Evolutionary conservation across 2,888 invertebrate genomes (phyloP), one percentile per base, ranked within the genome.

Genomic region (Idaea dimidiata): DNA sequence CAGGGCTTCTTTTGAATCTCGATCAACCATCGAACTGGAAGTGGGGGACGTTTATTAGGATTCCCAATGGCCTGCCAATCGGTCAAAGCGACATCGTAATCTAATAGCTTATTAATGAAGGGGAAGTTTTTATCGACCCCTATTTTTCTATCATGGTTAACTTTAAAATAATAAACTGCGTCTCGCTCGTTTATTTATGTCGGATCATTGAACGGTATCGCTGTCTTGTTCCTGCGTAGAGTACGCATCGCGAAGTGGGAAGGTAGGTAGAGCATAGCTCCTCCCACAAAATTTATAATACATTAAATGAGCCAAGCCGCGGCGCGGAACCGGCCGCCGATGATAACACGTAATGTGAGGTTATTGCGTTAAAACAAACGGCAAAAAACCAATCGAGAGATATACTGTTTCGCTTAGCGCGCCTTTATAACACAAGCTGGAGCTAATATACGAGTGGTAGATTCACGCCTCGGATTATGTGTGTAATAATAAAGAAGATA

Each of bases 101-200:
- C 90, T 92, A 91, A 92, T 92, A 92, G 91, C 91, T 91, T 91
- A 91, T 92, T 92, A 91, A 92, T 90, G 82, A 90, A 70, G 86
- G 91, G 90, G 90, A 91, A 89, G 82, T 84, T 83, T 79, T 84
- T 83, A 84, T 83, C 82, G 84, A 78, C 81, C 91, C 89, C 86
- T 83, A 89, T 90, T 91, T 43, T 88, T 88, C 91, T 91, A 90
- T 87, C 81, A 82, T 91, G 91, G 91, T 80, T 74, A 84, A 88
- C 76, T 86, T 86, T 79, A 81, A 86, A 91, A 87, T 88, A 83
- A 87, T 86, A 72, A 82, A 81, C 77, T 82, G 82, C 79, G 73
- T 86, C 86, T 84, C 79, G 72, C 77, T 80, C 81, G 68, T 83
- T 85, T 79, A 82, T 81, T 84, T 87, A 79, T 82, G 74, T 77